Conservation (phyloP, 2,888 invertebrate species). For the Dolichopus griseipennis region DNA sequence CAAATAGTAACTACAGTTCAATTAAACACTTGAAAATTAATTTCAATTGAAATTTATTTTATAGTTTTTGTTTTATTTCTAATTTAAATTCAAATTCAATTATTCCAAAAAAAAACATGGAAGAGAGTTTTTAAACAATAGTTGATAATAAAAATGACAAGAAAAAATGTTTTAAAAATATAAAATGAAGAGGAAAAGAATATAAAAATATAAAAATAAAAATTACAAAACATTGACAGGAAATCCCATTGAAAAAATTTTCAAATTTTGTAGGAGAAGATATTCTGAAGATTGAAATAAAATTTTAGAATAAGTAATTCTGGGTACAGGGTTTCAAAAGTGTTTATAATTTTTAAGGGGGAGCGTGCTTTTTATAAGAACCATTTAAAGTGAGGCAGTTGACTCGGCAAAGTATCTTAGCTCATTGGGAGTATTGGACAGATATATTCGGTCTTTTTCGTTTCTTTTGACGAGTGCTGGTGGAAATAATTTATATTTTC, state of each 20-base stretch:
- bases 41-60: background rate
- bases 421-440: no score
- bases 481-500: no score
- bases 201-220: background rate
- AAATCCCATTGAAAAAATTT: background rate
- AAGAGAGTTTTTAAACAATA: background rate
- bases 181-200: background rate
- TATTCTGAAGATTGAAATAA: no score
- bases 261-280: background rate
- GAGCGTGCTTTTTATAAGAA: no score
- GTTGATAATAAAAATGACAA: background rate
- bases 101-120: background rate
- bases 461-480: no score
- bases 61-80: background rate
- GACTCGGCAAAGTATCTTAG: no score
- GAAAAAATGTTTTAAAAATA: background rate
- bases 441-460: no score
- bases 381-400: no score
- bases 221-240: background rate
- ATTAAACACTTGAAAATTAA: background rate
- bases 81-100: slow-evolving; percentile 6
- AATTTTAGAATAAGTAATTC: no score
- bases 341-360: no score
- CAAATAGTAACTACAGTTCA: background rate
- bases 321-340: no score